These are phyloP conservation scores for Xylocampa areola DNA, from an alignment of 2,888 invertebrate genomes.

Conservation along the genomic window DNA sequence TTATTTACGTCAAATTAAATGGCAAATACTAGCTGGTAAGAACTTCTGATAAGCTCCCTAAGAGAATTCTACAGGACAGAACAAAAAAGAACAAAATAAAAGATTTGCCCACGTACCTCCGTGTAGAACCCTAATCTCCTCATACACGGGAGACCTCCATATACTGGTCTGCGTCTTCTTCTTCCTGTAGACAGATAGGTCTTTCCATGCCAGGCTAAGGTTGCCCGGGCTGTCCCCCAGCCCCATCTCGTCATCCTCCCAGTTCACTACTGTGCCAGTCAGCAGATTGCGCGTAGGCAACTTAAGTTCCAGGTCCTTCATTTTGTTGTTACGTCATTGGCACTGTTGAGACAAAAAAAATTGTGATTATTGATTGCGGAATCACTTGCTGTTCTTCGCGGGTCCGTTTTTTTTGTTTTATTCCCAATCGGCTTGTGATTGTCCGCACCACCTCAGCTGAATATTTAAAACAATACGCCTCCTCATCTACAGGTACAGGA, in stretches of 20 bases:
- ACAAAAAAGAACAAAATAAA: too few species aligned
- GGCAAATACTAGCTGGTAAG: too few species aligned
- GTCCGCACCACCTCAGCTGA: too few species aligned
- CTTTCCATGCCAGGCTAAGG: conserved; percentile 88
- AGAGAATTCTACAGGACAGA: too few species aligned
- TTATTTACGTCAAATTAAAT: too few species aligned
- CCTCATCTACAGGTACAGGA: too few species aligned
- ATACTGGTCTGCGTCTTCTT: conserved; percentile 85
- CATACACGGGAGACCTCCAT: conserved; percentile 84
- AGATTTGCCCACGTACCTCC: conserved; percentile 78
- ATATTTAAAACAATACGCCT: too few species aligned
- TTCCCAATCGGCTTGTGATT: too few species aligned
- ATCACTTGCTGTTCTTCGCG: too few species aligned
- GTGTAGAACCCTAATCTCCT: conserved; percentile 88
- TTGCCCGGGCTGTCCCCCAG: conserved; percentile 77
- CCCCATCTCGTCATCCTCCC: conserved; percentile 83
- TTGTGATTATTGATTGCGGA: neutral
- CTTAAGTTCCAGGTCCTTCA: conserved; percentile 74
- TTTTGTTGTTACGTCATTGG: conserved; percentile 78
- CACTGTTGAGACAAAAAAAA: conserved; percentile 59
- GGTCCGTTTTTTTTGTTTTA: too few species aligned
- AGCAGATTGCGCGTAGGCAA: conserved; percentile 83
- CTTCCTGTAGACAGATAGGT: conserved; percentile 86
- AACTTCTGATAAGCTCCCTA: too few species aligned
- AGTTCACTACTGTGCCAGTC: conserved; percentile 84